Percentiles rank a stretch among this genome's conserved stretches.
phyloP scores from a whole-genome alignment of 2,113 vertebrate genomes.

The Rhinolophus sinicus region DNA sequence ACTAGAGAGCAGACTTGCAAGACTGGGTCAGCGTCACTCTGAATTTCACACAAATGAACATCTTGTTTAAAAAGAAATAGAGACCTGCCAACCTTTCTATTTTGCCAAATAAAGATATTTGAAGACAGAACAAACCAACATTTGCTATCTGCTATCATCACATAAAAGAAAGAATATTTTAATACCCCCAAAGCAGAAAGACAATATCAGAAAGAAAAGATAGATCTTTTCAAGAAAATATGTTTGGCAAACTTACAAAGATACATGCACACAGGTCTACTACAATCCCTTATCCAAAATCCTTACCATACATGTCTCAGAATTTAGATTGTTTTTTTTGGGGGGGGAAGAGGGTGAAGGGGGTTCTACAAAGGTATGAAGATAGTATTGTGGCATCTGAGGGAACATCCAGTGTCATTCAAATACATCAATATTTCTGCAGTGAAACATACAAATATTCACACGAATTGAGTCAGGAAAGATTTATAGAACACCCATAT shows the following conservation, averaged over 20 bases:
- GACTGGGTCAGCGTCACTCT: neutral
- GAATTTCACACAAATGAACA: neutral
- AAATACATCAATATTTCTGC: neutral
- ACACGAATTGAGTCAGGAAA: neutral
- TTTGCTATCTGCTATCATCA: neutral
- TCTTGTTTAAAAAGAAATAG: neutral
- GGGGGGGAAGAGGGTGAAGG: fast-evolving
- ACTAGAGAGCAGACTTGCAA: neutral
- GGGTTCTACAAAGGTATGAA: neutral
- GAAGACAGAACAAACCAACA: neutral
- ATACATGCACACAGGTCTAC: neutral
- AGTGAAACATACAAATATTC: neutral
- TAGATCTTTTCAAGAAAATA: neutral
- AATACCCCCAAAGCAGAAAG: neutral
- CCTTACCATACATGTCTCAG: neutral
- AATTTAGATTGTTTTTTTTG: neutral
- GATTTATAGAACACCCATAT: neutral
- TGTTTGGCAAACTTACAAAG: neutral
- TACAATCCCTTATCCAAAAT: neutral
- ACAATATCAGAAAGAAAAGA: neutral
- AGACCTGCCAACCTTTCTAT: neutral
- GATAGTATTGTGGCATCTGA: neutral
- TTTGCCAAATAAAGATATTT: conserved; percentile 40
- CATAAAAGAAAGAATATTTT: conserved; percentile 34
- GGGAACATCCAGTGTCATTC: neutral